phyloP scores from a whole-genome alignment of 2,797 vertebrate genomes.

The Cirrhinus mrigala region DNA sequence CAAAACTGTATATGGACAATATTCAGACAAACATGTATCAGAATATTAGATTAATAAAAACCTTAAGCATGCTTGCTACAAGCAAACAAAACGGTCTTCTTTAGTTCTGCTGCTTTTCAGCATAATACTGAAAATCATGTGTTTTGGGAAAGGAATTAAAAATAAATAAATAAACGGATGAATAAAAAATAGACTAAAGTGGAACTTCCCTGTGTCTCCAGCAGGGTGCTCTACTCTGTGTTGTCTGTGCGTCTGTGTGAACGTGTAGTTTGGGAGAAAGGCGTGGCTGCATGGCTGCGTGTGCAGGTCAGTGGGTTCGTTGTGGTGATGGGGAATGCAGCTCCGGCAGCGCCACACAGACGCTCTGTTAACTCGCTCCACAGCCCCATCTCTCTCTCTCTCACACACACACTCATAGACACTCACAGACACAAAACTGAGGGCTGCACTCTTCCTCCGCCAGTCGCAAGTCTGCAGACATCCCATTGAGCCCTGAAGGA shows the following conservation, averaged over 20 bases:
- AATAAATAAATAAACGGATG: neutral
- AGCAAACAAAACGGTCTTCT: neutral
- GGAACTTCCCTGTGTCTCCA: constrained; percentile 50
- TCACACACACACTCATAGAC: neutral
- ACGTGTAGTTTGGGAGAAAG: constrained; percentile 50
- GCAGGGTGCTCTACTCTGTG: constrained; percentile 53
- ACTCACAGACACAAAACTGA: constrained; percentile 24
- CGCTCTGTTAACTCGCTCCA: constrained; percentile 60
- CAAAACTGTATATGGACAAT: neutral
- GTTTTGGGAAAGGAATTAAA: neutral
- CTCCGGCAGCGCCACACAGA: constrained; percentile 60
- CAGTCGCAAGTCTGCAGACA: constrained; percentile 32
- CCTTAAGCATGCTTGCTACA: neutral
- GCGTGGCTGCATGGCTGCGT: constrained; percentile 56
- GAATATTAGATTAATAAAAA: neutral
- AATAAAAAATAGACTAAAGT: neutral
- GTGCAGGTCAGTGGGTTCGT: constrained; percentile 62
- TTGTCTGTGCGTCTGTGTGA: constrained; percentile 16
- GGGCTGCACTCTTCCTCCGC: constrained; percentile 28
- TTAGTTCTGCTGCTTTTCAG: neutral
- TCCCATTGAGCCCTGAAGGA: constrained; percentile 39
- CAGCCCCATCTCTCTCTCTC: constrained; percentile 16
- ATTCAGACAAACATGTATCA: neutral
- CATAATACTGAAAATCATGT: neutral
- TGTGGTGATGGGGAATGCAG: constrained; percentile 65